These are phyloP conservation scores for Gallinago jamesoni DNA, from an alignment of 2,113 vertebrate species.

Conservation along the genomic window DNA sequence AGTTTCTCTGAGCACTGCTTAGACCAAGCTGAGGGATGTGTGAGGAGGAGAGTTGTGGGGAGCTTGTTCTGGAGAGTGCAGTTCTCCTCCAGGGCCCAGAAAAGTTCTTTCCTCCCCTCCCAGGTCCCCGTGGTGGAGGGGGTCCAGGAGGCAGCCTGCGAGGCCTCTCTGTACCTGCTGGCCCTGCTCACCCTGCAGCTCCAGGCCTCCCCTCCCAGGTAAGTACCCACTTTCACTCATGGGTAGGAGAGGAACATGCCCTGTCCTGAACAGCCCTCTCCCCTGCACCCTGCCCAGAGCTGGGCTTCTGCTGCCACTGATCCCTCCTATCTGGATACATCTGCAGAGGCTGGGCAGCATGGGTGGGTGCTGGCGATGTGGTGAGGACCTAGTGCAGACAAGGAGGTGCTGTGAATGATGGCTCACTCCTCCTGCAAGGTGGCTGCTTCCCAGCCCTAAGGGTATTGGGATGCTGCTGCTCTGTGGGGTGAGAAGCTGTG, in stretches of 20 bases:
- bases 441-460: neutral
- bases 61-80: neutral
- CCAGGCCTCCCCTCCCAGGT: constrained; percentile 67
- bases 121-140: constrained; percentile 50
- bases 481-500: neutral
- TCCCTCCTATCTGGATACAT: rapidly evolving
- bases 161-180: constrained; percentile 72
- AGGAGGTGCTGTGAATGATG: neutral
- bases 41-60: neutral
- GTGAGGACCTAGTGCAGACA: neutral
- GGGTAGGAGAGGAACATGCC: neutral
- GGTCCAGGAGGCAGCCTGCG: constrained; percentile 10
- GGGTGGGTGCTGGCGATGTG: neutral
- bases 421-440: neutral
- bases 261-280: neutral
- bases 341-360: neutral
- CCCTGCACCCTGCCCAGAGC: neutral
- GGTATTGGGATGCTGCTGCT: neutral
- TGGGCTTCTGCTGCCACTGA: neutral
- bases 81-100: neutral
- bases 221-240: neutral
- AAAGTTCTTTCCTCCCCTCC: neutral
- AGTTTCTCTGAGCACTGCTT: neutral
- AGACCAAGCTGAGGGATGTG: neutral
- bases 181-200: constrained; percentile 68